These are phyloP conservation scores for Zygothrica quintamaculata DNA, from an alignment of 2,888 invertebrate species.

Conservation along the genomic window DNA sequence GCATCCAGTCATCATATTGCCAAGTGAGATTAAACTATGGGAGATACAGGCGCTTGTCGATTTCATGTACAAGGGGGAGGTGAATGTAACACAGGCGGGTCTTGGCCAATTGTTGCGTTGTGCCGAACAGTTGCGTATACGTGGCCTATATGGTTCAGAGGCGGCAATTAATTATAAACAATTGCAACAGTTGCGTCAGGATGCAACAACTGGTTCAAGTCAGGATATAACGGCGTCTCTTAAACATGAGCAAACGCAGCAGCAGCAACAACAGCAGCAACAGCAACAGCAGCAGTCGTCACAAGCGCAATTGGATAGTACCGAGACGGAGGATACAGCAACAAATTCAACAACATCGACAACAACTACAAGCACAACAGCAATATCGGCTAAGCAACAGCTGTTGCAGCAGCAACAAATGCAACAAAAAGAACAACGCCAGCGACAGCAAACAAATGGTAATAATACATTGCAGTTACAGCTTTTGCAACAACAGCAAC, in stretches of 20 bases:
- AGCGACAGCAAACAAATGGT: conserved; percentile 59
- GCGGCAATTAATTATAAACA: conserved; percentile 83
- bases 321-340: conserved; percentile 74
- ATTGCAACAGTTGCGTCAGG: conserved; percentile 74
- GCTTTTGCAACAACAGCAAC: conserved; percentile 47
- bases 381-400: conserved; percentile 50
- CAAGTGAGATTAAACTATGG: conserved; percentile 93
- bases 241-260: background rate
- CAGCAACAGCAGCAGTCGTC: conserved; percentile 10
- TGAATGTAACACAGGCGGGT: conserved; percentile 93
- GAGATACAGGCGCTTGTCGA: conserved; percentile 94
- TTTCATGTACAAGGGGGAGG: conserved; percentile 96
- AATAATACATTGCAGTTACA: conserved; percentile 58
- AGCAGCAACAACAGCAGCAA: conserved; percentile 21
- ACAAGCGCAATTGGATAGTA: conserved; percentile 50
- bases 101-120: conserved; percentile 92
- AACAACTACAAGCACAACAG: conserved; percentile 68
- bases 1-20: conserved; percentile 92
- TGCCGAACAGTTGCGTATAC: conserved; percentile 92
- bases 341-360: conserved; percentile 77
- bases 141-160: conserved; percentile 86
- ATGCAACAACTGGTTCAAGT: conserved; percentile 24
- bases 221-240: conserved; percentile 13
- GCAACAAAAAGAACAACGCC: conserved; percentile 45
- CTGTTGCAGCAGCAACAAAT: conserved; percentile 49